These are phyloP conservation scores for Brachypalpus laphriformis DNA, from an alignment of 2,888 invertebrate genomes.

Conservation along the genomic window DNA sequence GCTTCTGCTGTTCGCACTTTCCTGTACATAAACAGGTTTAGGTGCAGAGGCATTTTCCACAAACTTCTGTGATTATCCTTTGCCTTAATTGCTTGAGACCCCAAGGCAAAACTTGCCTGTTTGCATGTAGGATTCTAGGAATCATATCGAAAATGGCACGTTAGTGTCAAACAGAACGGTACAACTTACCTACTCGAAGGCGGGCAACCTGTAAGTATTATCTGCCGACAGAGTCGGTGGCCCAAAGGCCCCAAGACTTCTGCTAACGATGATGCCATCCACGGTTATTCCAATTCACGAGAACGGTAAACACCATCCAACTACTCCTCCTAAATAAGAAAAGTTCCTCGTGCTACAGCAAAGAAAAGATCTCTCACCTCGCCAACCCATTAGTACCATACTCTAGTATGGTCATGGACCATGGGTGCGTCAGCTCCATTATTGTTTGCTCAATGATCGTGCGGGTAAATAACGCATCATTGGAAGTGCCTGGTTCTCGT, in stretches of 20 bases:
- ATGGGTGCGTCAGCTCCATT: conserved; percentile 61
- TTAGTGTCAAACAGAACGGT: too few species aligned
- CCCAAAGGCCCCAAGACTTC: background rate
- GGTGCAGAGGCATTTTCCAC: too few species aligned
- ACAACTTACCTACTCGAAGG: too few species aligned
- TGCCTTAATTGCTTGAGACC: too few species aligned
- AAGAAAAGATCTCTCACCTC: conserved; percentile 37
- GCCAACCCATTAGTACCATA: conserved; percentile 25
- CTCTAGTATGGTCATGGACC: conserved; percentile 24
- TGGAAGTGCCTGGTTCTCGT: conserved; percentile 26
- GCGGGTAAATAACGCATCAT: conserved; percentile 45
- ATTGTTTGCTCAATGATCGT: conserved; percentile 55
- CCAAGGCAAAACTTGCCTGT: too few species aligned
- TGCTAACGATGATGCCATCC: conserved; percentile 23
- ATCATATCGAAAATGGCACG: too few species aligned
- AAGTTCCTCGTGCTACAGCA: background rate
- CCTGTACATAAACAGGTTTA: too few species aligned
- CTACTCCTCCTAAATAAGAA: background rate
- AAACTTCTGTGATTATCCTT: too few species aligned
- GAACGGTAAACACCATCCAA: conserved; percentile 49
- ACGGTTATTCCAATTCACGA: conserved; percentile 36
- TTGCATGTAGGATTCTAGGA: too few species aligned
- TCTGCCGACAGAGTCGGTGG: background rate
- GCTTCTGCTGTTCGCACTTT: too few species aligned
- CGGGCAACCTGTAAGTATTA: background rate